Base-by-base conservation (phyloP, 1,140 invertebrate species). In the Riptortus pedestris region DNA sequence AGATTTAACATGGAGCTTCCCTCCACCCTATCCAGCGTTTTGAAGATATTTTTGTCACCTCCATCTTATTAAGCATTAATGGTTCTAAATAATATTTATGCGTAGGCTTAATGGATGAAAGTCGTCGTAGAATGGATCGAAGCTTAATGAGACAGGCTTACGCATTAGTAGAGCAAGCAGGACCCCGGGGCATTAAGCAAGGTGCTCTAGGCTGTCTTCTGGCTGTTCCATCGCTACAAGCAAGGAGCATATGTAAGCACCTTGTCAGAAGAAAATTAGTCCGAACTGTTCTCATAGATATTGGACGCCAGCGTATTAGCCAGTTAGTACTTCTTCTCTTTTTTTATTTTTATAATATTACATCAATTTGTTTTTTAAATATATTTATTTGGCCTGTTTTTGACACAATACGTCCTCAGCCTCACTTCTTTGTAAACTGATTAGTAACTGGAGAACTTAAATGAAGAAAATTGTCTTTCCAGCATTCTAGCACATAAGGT, bases 241-340 rank as follows among this genome's bases (percentile, higher is more conserved):
- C 78, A 1, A 68, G 82, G 20, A 73, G 75, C 1, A 67, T 83
- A 38, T 69, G 77, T 28, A 71, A 79, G 28, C 78, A 79, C 68
- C 67, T 83, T 5, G 67, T 75, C 12, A 78, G 77, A 68, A 65
- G 69, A 5, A 73, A 76, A 29, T 70, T 78, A 29, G 74, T 79
- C 28, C 74, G 75, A 11, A 77, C 73, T 14, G 76, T 79, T 52
- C 77, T 80, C 72, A 74, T 76, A 57, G 80, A 83, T 65, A 70
- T 77, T 11, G 81, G 81, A 2, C 71, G 80, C 28, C 81, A 83
- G 66, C 73, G 81, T 33, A 72, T 75, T 38, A 73, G 72, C 33
- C 75, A 74, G 70, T 78, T 74, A 70, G 71, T 76, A 11, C 74
- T 75, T 2, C 60, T 47, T 24, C 61, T 26, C 18, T 1, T 62